phyloP scores from a whole-genome alignment of 2,888 invertebrate genomes.

The Dorcus hopei region DNA sequence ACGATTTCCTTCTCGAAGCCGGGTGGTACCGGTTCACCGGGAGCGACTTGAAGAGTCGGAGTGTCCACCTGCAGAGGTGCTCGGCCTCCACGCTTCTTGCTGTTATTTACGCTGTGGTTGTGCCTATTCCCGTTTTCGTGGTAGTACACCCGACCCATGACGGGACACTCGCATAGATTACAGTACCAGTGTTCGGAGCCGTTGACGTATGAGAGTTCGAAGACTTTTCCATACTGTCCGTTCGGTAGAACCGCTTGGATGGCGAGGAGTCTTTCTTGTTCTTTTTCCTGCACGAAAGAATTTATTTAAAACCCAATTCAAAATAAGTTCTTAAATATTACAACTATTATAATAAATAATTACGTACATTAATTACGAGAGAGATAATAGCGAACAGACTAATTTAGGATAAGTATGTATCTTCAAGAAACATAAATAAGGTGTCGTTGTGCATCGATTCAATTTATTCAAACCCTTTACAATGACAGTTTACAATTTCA shows the following conservation, averaged over 20 bases:
- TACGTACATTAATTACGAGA: neutral
- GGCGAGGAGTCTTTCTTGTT: constrained; percentile 41
- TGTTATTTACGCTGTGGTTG: constrained; percentile 29
- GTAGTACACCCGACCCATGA: constrained; percentile 46
- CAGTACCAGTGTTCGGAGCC: constrained; percentile 46
- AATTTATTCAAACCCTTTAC: too few species aligned
- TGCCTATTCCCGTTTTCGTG: constrained; percentile 47
- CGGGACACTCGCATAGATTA: constrained; percentile 45
- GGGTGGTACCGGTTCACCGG: constrained; percentile 69
- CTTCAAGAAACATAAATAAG: neutral
- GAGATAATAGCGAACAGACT: neutral
- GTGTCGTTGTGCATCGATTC: too few species aligned
- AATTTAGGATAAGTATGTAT: neutral
- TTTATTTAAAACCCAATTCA: neutral
- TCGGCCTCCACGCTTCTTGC: constrained; percentile 2
- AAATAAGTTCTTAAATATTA: neutral
- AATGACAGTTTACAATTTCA: too few species aligned
- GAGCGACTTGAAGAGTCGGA: constrained; percentile 46
- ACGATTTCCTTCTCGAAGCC: constrained; percentile 64
- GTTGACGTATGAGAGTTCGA: constrained; percentile 40
- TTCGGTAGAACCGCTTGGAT: constrained; percentile 40
- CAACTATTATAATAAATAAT: too few species aligned
- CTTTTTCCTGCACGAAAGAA: constrained; percentile 39
- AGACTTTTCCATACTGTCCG: constrained; percentile 43
- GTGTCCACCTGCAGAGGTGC: constrained; percentile 6